Base-by-base conservation (phyloP, 2,888 invertebrate species). In the Alsophila aescularia region DNA sequence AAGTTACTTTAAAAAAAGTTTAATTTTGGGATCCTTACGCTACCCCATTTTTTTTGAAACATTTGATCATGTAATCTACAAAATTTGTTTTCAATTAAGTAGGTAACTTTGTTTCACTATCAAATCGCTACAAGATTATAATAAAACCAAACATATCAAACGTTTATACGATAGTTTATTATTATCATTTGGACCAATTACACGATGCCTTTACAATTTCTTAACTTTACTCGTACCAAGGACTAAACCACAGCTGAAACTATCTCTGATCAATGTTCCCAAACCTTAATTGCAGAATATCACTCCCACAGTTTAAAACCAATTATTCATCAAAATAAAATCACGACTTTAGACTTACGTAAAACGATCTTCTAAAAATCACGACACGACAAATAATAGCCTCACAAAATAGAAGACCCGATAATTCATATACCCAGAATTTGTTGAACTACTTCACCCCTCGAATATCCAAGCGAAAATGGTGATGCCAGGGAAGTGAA, bases 341-440 rank as follows among this genome's bases (percentile, higher is more conserved):
- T 75, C 78, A 78, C 79, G 78, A 77, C 49, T 62, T 35, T 66
- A 64, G 72, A 66, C 58, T 66, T 61, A 56, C 58, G 69, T 64
- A 65, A 62, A 64, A 42, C 32, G 36, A 54, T 49, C 57, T 57
- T 53, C 64, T 65, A 70, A 75, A 75, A 74, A 77, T 77, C 77
- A 79, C 73, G 76, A 75, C 77, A 74, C 69, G 68, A 72, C 70
- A 73, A 64, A 29, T 36, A 13, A 49, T 18, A 13, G 32, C 62
- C 52, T 62, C 58, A 59, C 64, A 70, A 65, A 68, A 69, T 68
- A 66, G 58, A 60, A 63, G 60, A 63, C 36, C 42, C 61, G 60
- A 67, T 65, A 67, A 67, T 63, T 65, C 60, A 60, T 37, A 34
- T 9, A 34, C 47, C 70, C 69, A 66, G 27, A 42, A 50, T 37